These are phyloP conservation scores for Austrofundulus limnaeus DNA, from an alignment of 2,113 vertebrate species.

Conservation along the genomic window DNA sequence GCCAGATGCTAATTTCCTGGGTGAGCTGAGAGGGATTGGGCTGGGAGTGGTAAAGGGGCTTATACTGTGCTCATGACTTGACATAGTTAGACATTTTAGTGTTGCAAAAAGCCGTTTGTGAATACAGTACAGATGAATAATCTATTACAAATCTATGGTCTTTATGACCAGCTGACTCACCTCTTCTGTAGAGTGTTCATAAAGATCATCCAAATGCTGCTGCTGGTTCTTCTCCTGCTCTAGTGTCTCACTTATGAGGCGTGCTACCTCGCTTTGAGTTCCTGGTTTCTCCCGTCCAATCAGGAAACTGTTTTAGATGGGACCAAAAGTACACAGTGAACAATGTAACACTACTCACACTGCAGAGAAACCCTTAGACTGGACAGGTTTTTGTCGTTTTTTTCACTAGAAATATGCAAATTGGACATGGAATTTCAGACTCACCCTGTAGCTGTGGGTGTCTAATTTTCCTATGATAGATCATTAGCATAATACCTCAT, in stretches of 20 bases:
- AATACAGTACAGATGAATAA: background rate
- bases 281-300: conserved; percentile 93
- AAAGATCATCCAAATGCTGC: conserved; percentile 82
- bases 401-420: conserved; percentile 28
- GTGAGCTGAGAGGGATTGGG: conserved; percentile 20
- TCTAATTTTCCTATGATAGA: background rate
- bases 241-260: conserved; percentile 91
- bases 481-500: background rate
- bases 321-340: background rate
- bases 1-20: conserved; percentile 40
- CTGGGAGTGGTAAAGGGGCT: conserved; percentile 2
- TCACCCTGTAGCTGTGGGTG: background rate
- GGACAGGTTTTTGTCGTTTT: too few species aligned
- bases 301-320: conserved; percentile 80
- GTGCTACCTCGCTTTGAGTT: conserved; percentile 89
- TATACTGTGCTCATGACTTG: background rate
- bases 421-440: conserved; percentile 8
- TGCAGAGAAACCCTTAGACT: too few species aligned
- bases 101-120: background rate
- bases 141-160: background rate
- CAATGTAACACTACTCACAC: background rate
- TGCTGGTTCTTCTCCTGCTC: conserved; percentile 87
- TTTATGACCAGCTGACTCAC: conserved; percentile 55
- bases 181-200: conserved; percentile 83
- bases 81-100: background rate